Percentiles rank a stretch among this genome's conserved stretches.
Evolutionary conservation across 1,140 invertebrate species (phyloP).

Genomic region (Dendroctonus valens): DNA sequence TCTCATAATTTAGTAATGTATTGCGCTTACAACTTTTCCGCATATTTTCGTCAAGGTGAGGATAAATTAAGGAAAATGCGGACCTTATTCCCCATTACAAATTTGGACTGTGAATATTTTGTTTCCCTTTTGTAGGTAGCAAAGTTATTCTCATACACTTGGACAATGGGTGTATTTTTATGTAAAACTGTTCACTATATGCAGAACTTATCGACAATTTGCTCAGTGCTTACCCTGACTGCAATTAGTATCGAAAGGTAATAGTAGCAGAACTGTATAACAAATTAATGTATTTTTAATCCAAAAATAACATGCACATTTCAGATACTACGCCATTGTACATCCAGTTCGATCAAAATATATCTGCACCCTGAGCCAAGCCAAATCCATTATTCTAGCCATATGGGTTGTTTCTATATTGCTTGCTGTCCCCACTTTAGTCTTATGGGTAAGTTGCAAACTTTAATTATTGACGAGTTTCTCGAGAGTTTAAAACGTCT

Average conservation of each 20-base stretch:
- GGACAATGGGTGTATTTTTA: conserved; percentile 68
- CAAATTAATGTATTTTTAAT: too few relatives aligned
- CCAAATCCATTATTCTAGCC: conserved; percentile 62
- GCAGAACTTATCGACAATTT: conserved; percentile 73
- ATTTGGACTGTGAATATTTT: conserved; percentile 1
- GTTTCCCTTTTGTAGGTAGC: conserved; percentile 57
- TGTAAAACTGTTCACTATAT: conserved; percentile 76
- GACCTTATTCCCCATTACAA: background rate
- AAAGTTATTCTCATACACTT: conserved; percentile 72
- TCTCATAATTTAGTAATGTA: too few relatives aligned
- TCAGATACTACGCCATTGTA: conserved; percentile 74
- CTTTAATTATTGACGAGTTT: too few relatives aligned
- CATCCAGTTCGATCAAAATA: conserved; percentile 75
- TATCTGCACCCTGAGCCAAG: conserved; percentile 68
- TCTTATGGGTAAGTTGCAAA: conserved; percentile 56
- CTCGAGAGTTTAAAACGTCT: too few relatives aligned
- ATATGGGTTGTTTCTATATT: conserved; percentile 64
- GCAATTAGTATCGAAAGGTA: conserved; percentile 79
- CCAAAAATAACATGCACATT: conserved; percentile 31
- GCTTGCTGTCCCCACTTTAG: conserved; percentile 59
- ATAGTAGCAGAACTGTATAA: conserved; percentile 26
- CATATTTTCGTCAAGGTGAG: too few relatives aligned
- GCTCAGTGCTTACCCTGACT: conserved; percentile 74
- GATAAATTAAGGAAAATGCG: too few relatives aligned
- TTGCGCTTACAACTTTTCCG: too few relatives aligned